Base-by-base conservation (phyloP, 1,140 invertebrate genomes). In the Drosophila nikananu region DNA sequence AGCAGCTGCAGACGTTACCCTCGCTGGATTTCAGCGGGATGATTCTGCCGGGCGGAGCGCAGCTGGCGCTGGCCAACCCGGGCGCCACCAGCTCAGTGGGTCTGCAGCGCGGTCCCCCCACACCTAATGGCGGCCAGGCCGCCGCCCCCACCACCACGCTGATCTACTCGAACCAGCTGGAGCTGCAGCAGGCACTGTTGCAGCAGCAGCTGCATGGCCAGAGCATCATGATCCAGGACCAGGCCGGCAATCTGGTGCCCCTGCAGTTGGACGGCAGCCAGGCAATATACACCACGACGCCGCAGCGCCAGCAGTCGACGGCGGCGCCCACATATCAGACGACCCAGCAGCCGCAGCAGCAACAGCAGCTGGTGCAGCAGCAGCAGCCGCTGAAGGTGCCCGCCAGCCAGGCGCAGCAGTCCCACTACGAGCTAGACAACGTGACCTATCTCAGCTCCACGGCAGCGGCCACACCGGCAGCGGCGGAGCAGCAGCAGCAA, bases 181-280 rank as follows among this genome's bases (percentile, higher is more conserved):
- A 92, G 67, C 58, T 92, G 71, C 91, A 92, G 44, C 91, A 92
- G 59, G 91, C 91, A 6, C 42, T 92, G 71, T 30, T 92, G 55
- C 91, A 92, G 55, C 91, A 92, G 9, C 87, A 91, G 54, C 57
- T 92, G 72, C 91, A 92, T 35, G 91, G 91, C 9, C 91, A 92
- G 49, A 92, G 91, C 71, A 92, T 92, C 17, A 92, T 92, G 91
- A 92, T 92, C 46, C 91, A 92, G 61, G 91, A 92, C 71, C 91
- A 92, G 64, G 87, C 91, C 10, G 91, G 91, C 21, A 92, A 92
- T 59, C 70, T 92, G 48, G 91, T 92, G 70, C 91, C 91, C 1
- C 59, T 92, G 30, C 91, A 92, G 23, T 51, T 91, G 62, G 87
- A 91, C 37, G 87, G 91, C 27, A 80, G 77, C n/a, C 91, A 92